Base-by-base conservation (phyloP, 2,797 vertebrate genomes). In the Pseudomugil gertrudae region DNA sequence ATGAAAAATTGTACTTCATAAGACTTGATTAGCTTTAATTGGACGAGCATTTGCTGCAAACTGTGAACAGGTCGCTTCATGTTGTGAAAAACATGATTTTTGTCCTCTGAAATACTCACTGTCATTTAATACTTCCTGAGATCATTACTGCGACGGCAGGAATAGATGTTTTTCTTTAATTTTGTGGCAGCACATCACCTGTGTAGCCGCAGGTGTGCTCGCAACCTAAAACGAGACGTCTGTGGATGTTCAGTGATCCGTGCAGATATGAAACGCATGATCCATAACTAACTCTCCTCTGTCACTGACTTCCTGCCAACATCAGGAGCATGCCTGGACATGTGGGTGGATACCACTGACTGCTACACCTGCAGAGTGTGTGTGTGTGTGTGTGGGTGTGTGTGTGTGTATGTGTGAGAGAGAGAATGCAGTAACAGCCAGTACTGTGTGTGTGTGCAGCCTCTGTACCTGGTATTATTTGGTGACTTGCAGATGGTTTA, bases 311-410 rank as follows among this genome's bases (percentile, higher is more conserved):
- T 35, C 9, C 57, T 14, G 10, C 47, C 43, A 40, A 5, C 52
- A 43, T 57, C 26, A 0, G 51, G 61, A 54, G 75, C 86, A 83
- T 47, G 85, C 21, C 82, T 7, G 56, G 66, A 40, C 86, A 82
- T 68, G 80, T 84, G 38, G 21, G n/a, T 9, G 45, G 30, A n/a
- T 21, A 10, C 29, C 65, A 61, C 29, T 13, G 53, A 2, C 51
- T 60, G 36, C 56, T 74, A 3, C 47, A 58, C 53, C 17, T 63
- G 43, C 9, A 0, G 14, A 55, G 53, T 66, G 56, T 54, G 23
- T 50, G 30, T 29, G 14, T 45, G 55, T 43, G 30, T 36, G 35
- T 2, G 35, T 38, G 35, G 3, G 6, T 30, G 29, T 30, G 29
- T 30, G 29, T 30, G 32, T 9, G 4, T 9, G 32, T 9, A 9